phyloP scores from a whole-genome alignment of 2,113 vertebrate species.

The Nothobranchius kuhntae region DNA sequence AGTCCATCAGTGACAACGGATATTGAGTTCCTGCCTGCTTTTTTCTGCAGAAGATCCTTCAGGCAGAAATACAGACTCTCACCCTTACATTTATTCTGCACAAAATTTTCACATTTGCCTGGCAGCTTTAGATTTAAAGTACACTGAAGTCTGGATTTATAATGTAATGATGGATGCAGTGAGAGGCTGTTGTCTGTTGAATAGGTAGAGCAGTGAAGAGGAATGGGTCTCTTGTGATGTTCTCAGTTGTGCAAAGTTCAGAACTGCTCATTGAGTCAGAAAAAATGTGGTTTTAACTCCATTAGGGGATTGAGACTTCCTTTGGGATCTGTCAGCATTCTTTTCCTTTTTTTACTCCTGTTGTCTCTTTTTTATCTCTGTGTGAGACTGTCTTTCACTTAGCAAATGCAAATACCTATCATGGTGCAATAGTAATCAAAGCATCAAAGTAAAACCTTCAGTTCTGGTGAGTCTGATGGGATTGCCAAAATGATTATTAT shows the following conservation, averaged over 20 bases:
- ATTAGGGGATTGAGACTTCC: conserved; percentile 60
- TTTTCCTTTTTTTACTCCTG: conserved; percentile 8
- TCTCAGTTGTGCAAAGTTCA: conserved; percentile 40
- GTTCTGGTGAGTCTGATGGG: conserved; percentile 7
- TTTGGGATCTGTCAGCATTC: conserved; percentile 34
- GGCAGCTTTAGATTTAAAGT: not conserved
- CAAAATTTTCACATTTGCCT: not conserved
- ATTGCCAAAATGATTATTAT: conserved; percentile 2
- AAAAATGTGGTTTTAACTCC: conserved; percentile 39
- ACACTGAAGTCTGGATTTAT: not conserved
- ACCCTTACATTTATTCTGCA: not conserved
- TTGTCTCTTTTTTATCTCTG: not conserved
- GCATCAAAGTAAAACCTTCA: conserved; percentile 4
- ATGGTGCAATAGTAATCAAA: not conserved
- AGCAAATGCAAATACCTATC: not conserved
- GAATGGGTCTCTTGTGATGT: conserved; percentile 43
- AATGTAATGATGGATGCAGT: conserved; percentile 1
- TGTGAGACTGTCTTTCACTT: not conserved
- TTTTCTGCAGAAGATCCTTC: not conserved
- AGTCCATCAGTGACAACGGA: not conserved
- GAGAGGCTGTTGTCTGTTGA: conserved; percentile 15
- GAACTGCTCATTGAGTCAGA: conserved; percentile 53
- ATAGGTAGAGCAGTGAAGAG: conserved; percentile 30
- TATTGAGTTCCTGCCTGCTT: not conserved
- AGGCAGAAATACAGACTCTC: no score